Conservation (phyloP, 2,113 vertebrate species). For the Brachyistius frenatus region DNA sequence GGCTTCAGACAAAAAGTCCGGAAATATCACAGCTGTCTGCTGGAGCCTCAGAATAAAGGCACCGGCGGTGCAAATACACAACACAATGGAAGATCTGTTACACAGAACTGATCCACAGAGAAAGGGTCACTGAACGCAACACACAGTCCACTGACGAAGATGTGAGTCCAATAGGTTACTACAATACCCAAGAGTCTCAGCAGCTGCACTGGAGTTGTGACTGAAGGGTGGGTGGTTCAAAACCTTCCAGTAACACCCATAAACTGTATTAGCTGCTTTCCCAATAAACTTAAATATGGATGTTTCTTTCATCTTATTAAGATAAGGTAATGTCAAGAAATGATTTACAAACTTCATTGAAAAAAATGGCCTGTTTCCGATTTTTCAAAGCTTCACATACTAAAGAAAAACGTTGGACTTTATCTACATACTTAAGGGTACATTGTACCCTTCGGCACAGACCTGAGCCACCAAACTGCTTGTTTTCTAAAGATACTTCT, state of each 20-base stretch:
- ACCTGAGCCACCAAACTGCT: neutral
- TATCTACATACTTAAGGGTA: rapidly evolving
- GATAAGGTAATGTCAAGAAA: neutral
- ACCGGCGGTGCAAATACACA: neutral
- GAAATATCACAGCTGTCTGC: neutral
- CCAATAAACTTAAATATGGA: neutral
- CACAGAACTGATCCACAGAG: neutral
- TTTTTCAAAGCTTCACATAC: rapidly evolving
- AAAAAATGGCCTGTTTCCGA: neutral
- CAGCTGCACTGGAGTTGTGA: neutral
- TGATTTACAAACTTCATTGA: neutral
- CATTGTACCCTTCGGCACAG: neutral
- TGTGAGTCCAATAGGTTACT: no score
- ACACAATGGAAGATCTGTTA: constrained; percentile 20
- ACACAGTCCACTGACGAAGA: no score
- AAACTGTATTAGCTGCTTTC: neutral
- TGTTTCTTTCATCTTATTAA: neutral
- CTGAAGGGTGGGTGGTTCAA: neutral
- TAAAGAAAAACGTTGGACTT: rapidly evolving
- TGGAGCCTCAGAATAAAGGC: neutral
- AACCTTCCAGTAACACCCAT: neutral
- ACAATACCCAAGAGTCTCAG: no score
- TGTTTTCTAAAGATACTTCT: neutral
- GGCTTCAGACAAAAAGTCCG: neutral
- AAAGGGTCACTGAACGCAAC: no score